Evolutionary conservation across 2,888 invertebrate species (phyloP), one percentile per base, ranked within the genome.

Genomic region (Heliconius aoede): DNA sequence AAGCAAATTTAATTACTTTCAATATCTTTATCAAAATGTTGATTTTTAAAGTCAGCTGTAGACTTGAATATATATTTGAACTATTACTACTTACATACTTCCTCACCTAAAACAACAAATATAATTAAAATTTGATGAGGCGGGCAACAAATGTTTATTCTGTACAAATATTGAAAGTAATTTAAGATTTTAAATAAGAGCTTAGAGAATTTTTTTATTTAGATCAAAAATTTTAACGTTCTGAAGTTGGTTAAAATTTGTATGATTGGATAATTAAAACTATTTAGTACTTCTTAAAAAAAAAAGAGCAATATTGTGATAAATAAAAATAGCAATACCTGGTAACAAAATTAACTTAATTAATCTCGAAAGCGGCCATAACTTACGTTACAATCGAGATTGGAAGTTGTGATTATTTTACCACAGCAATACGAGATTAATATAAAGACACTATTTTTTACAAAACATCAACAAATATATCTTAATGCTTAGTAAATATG

Each of bases 381-480:
- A 69, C 69, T 69, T 69, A 69, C 30, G 69, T 69, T 69, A 69
- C 69, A 69, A 69, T 55, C 69, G 69, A 69, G 69, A 69, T 69
- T 69, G 55, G n/a, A 30, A 69, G 55, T 69, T 67, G 69, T 55
- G 69, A 69, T 69, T 60, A 60, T 67, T 74, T 74, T 60, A 67
- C 69, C 69, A 69, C 69, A 74, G 60, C 74, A 74, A 67, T 40
- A 51, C 67, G 65, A 67, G 32, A 58, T 67, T 62, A 62, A 46
- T 26, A 61, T 60, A 60, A 36, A 62, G 28, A 73, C 61, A 62
- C 72, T 40, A 62, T 62, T 40, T n/a, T 62, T 73, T 68, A 76
- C 68, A 69, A 74, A 55, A 69, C 65, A 74, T 73, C 67, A 60
- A 67, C 36, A 72, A 73, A 64, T 71, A 74, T 74, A 58, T 69